Evolutionary conservation across 2,888 invertebrate species (phyloP), one percentile per base, ranked within the genome.

Genomic region (Labia minor): DNA sequence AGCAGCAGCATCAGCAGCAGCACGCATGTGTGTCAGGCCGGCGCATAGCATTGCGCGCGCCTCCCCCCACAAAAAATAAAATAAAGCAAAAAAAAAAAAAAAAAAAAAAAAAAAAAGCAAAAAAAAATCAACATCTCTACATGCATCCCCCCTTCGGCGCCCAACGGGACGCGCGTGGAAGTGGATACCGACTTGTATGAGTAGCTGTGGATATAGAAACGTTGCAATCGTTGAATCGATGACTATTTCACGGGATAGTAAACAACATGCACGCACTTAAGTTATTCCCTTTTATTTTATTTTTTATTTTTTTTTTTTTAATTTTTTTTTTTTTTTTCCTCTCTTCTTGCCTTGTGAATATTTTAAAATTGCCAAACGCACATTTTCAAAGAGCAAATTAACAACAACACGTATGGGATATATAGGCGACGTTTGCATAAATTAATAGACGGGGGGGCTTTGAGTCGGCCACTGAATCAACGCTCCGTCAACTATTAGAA

Each of bases 1-100:
- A n/a, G n/a, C n/a, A n/a, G n/a, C n/a, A n/a, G n/a, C n/a, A n/a
- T n/a, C n/a, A n/a, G 16, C n/a, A 49, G 33, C 49, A 49, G 16
- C 49, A 49, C 49, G 49, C 49, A 49, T 49, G 49, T 49, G 49
- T 49, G 49, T 49, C 49, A 49, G 49, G 49, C 49, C 49, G n/a
- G 49, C 49, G 49, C 49, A 49, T 49, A 49, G 49, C 49, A 26
- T 26, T 49, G 49, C 49, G 49, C 49, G 16, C 49, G n/a, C 14
- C 49, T 26, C 4, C 49, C 49, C 16, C n/a, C 16, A 14, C 14
- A 49, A 49, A 49, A 49, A 49, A 49, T n/a, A 49, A 49, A 49
- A 49, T 49, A 49, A 49, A 49, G 14, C 16, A 4, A 49, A 49
- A 49, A 11, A 11, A n/a, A 49, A 49, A 49, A 49, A 49, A 26